Base-by-base conservation (phyloP, 2,113 vertebrate species). In the Australoheros scitulus region DNA sequence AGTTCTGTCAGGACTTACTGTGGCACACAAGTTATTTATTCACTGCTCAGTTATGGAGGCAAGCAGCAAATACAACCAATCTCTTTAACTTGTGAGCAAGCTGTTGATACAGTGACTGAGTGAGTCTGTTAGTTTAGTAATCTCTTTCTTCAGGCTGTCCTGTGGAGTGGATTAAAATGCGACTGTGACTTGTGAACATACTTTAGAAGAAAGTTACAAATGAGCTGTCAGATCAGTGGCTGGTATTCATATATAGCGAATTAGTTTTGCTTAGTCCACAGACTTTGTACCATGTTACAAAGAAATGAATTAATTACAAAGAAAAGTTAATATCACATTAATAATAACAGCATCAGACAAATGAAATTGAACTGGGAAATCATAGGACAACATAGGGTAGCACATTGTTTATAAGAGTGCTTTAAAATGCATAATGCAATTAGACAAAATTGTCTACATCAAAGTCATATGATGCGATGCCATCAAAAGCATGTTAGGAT, bases 81-180 rank as follows among this genome's bases (percentile, higher is more conserved):
- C 68, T 61, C n/a, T 36, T 74, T 50, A 32, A 32, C 65, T 74
- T 81, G 41, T 61, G n/a, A 81, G 60, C 41, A 74, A 36, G 79
- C 79, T 81, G 41, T 81, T 74, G 65, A 81, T 59, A 74, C 36
- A 59, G 79, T 61, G 79, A 81, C 32, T 36, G 56, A 52, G 56
- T 64, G 77, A 85, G 80, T 83, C 74, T 68, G 36, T 80, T 60
- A 5, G 65, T 70, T 72, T 78, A 43, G 64, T 81, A 68, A 85
- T 83, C 38, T 79, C 29, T 79, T 52, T 76, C 80, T 81, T 63
- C 20, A 47, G 61, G 80, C 75, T 76, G 81, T 79, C 24, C 43
- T 81, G 85, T 29, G 56, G 14, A 76, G 50, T 47, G 32, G 17
- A 63, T 60, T 63, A 29, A 79, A 82, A 79, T 34, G 65, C 57